Percentiles rank a stretch among this genome's conserved stretches.
Evolutionary conservation across 1,140 invertebrate genomes (phyloP).

Genomic region (Micrasema longulum): DNA sequence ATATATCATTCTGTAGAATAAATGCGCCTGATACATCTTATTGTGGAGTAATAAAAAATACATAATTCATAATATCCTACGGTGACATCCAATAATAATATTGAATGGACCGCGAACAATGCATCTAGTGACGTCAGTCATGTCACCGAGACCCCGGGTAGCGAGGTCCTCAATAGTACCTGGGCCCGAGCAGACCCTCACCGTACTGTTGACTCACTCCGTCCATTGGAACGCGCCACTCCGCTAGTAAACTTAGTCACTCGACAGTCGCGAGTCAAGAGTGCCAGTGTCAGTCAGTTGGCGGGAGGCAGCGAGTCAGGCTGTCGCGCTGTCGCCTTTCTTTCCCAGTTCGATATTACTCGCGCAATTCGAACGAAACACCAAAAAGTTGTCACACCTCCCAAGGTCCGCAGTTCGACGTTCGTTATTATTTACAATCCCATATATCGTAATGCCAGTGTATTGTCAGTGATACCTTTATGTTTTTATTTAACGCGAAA

Average conservation of each 20-base stretch:
- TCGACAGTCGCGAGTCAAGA: neutral
- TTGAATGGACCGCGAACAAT: slow-evolving; percentile 37
- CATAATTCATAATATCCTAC: slow-evolving; percentile 22
- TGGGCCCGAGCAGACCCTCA: neutral
- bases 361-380: neutral
- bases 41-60: slow-evolving; percentile 32
- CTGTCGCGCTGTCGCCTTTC: slow-evolving; percentile 8
- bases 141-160: slow-evolving; percentile 1
- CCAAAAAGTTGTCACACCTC: slow-evolving; percentile 17
- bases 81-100: slow-evolving; percentile 7
- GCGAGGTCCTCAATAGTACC: no score
- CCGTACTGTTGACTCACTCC: slow-evolving; percentile 1
- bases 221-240: neutral
- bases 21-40: neutral
- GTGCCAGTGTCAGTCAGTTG: slow-evolving; percentile 13
- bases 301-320: slow-evolving; percentile 10
- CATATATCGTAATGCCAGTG: neutral
- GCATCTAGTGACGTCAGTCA: slow-evolving; percentile 33
- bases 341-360: neutral
- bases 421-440: slow-evolving; percentile 9
- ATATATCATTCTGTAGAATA: slow-evolving; percentile 4
- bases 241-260: neutral
- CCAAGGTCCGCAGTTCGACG: neutral
- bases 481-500: slow-evolving; percentile 2
- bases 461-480: neutral